Base-by-base conservation (phyloP, 2,888 invertebrate species). In the Lottia gigantea region DNA sequence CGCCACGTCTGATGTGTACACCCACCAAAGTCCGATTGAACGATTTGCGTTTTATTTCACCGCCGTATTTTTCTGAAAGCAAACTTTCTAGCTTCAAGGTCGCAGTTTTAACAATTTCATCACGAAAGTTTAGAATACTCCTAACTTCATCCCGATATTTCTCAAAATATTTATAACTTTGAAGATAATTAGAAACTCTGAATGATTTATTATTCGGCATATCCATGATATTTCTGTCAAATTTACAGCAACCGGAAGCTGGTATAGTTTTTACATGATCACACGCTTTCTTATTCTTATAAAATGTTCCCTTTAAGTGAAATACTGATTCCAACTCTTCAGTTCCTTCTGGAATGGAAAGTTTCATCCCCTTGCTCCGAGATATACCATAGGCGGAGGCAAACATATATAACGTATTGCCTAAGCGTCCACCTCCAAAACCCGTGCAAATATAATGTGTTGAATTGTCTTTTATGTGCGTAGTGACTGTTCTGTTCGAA, bases 1-100 rank as follows among this genome's bases (percentile, higher is more conserved):
- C 71, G 2, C 71, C 71, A n/a, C 63, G 63, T 14, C 71, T 49
- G 0, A 67, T n/a, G 25, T 71, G 71, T 2, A 71, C 25, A n/a
- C 67, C 71, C n/a, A 66, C 47, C 19, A 66, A 49, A 23, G 66
- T 66, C 19, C 47, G n/a, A 31, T 66, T 66, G 11, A 40, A 40
- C 7, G 40, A 40, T 8, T 40, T 11, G 25, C 19, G 25, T n/a
- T 66, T 31, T 31, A 46, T 46, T 47, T 49, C 23, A n/a, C 55
- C 16, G 31, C 26, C n/a, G 8, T 19, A 16, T 49, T 26, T 46
- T 8, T 55, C 15, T 55, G 19, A 23, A 55, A 55, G 23, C 23
- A 55, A 19, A 23, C 14, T 4, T 19, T 8, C 23, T 23, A 55
- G 23, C 23, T 55, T 55, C 3, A 12, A 23, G 14, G 19, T 55